Base-by-base conservation (phyloP, 2,888 invertebrate genomes). In the Phalera bucephala region DNA sequence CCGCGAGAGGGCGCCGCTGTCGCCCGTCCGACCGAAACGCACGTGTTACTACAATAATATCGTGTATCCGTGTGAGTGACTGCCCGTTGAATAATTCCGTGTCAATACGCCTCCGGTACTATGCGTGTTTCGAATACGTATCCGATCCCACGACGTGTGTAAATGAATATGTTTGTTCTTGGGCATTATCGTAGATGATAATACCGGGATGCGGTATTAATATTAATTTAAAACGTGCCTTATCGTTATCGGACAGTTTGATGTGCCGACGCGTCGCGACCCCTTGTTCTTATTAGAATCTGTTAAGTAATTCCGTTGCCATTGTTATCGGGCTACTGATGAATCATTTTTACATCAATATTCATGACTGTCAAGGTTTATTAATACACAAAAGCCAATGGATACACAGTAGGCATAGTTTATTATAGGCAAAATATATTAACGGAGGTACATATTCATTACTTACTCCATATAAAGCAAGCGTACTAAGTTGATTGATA, bases 1-100 rank as follows among this genome's bases (percentile, higher is more conserved):
- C 77, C 84, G 86, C 77, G 86, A 70, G 83, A 84, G 85, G 88
- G 85, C 86, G 86, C 73, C 64, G 57, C 52, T 40, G 58, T 67
- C 67, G 69, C 65, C 65, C 59, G 63, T 48, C 67, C 70, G 68
- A 49, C 52, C 57, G 54, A 32, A 43, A 50, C 53, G 62, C 80
- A 78, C 80, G 80, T 83, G 81, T 63, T 65, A 67, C 63, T 68
- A 69, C 61, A 58, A 53, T 53, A 61, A 57, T 62, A 55, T 57
- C 55, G 59, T 58, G 56, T 59, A 51, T 46, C 57, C 77, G 83
- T 83, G 84, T 82, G 85, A 77, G 83, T 83, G 80, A 75, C 66
- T 64, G 62, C 64, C 67, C 66, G 69, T 65, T 71, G 71, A 70
- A 75, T 76, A 75, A 74, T 80, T 79, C 78, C 78, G 80, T 81